Base-by-base conservation (phyloP, 2,113 vertebrate genomes). In the Urocynchramus pylzowi region DNA sequence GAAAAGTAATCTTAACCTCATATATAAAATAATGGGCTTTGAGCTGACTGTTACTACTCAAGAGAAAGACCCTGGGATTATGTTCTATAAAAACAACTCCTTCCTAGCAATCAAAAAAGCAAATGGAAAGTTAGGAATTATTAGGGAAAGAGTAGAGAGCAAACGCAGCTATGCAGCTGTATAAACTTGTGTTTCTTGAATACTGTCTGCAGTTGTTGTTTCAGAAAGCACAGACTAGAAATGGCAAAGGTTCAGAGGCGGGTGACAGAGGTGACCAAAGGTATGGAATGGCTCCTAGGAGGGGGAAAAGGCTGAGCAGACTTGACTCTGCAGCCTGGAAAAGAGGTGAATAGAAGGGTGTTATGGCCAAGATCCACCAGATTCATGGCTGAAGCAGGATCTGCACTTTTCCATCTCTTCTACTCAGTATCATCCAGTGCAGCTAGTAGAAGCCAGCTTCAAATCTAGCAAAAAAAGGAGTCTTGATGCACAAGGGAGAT, bases 41-140 rank as follows among this genome's bases (percentile, higher is more conserved):
- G 76, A 67, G 79, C 30, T 82, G 87, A 91, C 41, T 45, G 45
- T 88, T 95, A 92, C 59, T 30, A 70, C 45, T 94, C 76, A 77
- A 59, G 41, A 94, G 75, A 94, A 95, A 97, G 82, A 90, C 20
- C 41, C 31, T 79, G 22, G 63, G 86, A 93, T 92, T 92, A 90
- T 80, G 90, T 90, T 95, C 80, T 94, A 39, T 81, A 70, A 88
- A 95, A 97, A 96, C 79, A 97, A 81, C 60, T 92, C 73, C 67
- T 86, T 95, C 63, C 56, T 70, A 86, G 90, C 63, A 70, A 92
- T 92, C 85, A 89, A 83, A 93, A 93, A 77, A 84, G 45, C 68
- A 86, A 97, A 95, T 33, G 89, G 60, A 86, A 95, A 84, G 79
- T 78, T 84, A 85, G 64, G 70, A 93, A 77, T 90, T 88, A 90